Evolutionary conservation across 2,888 invertebrate species (phyloP).

Genomic region (Nephrocerus scutellatus): DNA sequence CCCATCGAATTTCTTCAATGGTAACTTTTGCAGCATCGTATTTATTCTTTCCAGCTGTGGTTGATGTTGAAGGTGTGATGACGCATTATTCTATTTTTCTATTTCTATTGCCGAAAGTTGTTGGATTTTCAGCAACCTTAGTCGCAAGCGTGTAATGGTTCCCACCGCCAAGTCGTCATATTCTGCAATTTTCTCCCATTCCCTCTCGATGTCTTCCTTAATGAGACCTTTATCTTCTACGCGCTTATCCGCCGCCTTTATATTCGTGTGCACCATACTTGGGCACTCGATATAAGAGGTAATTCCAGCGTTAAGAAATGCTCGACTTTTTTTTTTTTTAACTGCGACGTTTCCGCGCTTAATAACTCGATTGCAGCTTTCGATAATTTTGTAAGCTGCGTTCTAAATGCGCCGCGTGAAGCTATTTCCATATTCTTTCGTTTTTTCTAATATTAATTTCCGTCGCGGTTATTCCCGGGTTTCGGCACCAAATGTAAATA

Average conservation of each 20-base stretch:
- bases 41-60: too few relatives aligned
- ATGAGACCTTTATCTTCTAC: slow-evolving; percentile 1
- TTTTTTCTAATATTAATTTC: too few relatives aligned
- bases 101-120: not conserved
- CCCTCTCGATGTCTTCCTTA: slow-evolving; percentile 7
- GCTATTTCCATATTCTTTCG: too few relatives aligned
- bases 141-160: slow-evolving; percentile 10
- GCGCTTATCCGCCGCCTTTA: slow-evolving; percentile 5
- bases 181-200: slow-evolving; percentile 5
- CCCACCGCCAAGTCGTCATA: slow-evolving; percentile 11
- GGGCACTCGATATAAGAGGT: slow-evolving; percentile 4
- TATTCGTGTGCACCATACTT: slow-evolving; percentile 6
- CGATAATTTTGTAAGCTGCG: slow-evolving; percentile 1
- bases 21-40: too few relatives aligned
- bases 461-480: too few relatives aligned
- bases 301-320: slow-evolving; percentile 6
- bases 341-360: not conserved
- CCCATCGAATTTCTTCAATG: too few relatives aligned
- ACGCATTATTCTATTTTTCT: not conserved
- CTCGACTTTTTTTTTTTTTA: too few relatives aligned
- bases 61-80: not conserved
- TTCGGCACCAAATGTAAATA: too few relatives aligned
- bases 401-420: too few relatives aligned
- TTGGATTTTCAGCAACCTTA: slow-evolving; percentile 7
- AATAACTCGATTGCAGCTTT: too few relatives aligned